These are phyloP conservation scores for Philhelius pedissequus DNA, from an alignment of 2,888 invertebrate genomes.

Conservation along the genomic window DNA sequence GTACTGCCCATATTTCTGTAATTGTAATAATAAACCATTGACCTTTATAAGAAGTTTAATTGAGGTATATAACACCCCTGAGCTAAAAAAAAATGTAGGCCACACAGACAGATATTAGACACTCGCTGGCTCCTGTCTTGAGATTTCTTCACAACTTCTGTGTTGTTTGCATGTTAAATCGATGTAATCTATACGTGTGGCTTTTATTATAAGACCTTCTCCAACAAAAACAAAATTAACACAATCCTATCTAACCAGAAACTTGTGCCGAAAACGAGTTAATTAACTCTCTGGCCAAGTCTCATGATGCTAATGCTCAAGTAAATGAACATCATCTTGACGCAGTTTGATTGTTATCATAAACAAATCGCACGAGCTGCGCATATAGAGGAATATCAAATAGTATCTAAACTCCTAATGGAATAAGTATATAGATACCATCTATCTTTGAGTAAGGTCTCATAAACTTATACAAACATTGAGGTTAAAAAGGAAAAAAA, in stretches of 20 bases:
- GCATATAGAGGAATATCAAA: constrained; percentile 36
- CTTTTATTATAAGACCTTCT: background rate
- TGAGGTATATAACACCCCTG: background rate
- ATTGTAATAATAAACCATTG: background rate
- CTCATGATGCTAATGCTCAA: background rate
- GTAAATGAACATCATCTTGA: background rate
- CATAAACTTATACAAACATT: background rate
- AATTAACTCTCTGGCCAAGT: constrained; percentile 34
- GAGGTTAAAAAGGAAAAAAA: background rate
- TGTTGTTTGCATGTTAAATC: constrained; percentile 11
- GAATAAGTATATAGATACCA: background rate
- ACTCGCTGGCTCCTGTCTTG: background rate
- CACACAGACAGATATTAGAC: background rate
- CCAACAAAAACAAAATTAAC: background rate
- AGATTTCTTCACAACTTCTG: background rate
- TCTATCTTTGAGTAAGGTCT: background rate
- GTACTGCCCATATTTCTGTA: too few species aligned
- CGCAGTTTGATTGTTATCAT: constrained; percentile 12
- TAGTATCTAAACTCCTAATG: background rate
- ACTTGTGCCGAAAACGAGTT: constrained; percentile 14
- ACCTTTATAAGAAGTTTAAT: background rate
- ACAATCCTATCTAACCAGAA: background rate
- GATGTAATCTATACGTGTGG: constrained; percentile 4
- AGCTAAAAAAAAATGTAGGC: background rate
- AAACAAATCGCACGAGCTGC: constrained; percentile 28